Evolutionary conservation across 2,888 invertebrate species (phyloP), one percentile per base, ranked within the genome.

Genomic region (Trachelus iudaicus): DNA sequence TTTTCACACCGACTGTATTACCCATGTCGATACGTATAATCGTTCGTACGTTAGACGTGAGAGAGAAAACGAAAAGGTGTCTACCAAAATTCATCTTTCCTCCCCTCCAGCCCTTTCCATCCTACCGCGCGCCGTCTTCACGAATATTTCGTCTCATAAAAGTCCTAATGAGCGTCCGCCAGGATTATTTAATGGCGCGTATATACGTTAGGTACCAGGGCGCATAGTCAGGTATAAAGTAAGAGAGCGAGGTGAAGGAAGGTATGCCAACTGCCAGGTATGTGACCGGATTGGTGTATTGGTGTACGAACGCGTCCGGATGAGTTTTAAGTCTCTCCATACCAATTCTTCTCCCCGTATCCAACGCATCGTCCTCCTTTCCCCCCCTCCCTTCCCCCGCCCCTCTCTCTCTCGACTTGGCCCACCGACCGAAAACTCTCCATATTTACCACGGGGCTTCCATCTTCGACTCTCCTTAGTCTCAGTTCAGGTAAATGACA

Each of bases 141-240:
- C 81, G 88, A 89, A 87, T 86, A 88, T 88, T 89, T 87, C 84
- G 87, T 85, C 87, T 87, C 89, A 86, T 88, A 89, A 88, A 88
- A 86, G 87, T 89, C 87, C 88, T 90, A 89, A 90, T 90, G 89
- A 90, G 88, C 86, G 85, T 85, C 85, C 84, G 83, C 83, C 82
- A 79, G 86, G 87, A 88, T 89, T 90, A 89, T 90, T 90, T 90
- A 90, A 90, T 90, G 89, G 87, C 85, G 86, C 84, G 86, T 85
- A 79, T 81, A 82, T 84, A 82, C 84, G 79, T 82, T 82, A 79
- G 79, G 82, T 81, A 81, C 79, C 81, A 37, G 81, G 78, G 81
- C 79, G 79, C 79, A 77, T 15, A 40, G 79, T 81, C 89, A 89
- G 89, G 87, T 88, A 88, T 87, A 85, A 87, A 87, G 84, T 82